Evolutionary conservation across 2,888 invertebrate genomes (phyloP).

Genomic region (Polyploca ridens): DNA sequence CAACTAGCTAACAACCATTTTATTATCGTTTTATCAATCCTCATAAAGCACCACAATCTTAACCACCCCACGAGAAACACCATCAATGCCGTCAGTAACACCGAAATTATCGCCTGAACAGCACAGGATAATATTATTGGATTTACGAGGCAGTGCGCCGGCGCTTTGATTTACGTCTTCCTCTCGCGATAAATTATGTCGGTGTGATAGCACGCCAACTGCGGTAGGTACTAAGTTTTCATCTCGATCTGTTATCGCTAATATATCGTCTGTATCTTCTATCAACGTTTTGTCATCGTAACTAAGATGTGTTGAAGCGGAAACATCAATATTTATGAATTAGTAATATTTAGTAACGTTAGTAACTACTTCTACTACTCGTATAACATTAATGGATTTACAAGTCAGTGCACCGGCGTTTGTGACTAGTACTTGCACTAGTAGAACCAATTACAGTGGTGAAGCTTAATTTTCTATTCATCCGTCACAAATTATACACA

Average conservation of each 20-base stretch:
- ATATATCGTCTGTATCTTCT: background rate
- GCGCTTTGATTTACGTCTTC: constrained; percentile 80
- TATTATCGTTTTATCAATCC: constrained; percentile 6
- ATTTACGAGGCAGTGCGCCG: constrained; percentile 78
- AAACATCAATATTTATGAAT: background rate
- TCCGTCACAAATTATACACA: background rate
- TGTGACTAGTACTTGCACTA: background rate
- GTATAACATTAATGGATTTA: no score
- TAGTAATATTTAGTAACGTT: background rate
- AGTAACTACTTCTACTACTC: no score
- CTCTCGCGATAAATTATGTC: constrained; percentile 70
- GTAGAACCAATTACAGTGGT: background rate
- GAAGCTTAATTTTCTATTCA: background rate
- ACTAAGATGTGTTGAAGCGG: background rate
- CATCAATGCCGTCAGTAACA: constrained; percentile 34
- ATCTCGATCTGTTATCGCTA: constrained; percentile 1
- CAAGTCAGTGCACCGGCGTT: background rate
- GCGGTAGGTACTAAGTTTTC: constrained; percentile 9
- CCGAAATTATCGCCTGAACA: constrained; percentile 61
- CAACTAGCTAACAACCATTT: background rate
- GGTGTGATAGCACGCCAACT: constrained; percentile 35
- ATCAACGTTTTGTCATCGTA: constrained; percentile 5
- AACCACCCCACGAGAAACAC: constrained; percentile 31
- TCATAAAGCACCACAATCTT: constrained; percentile 37
- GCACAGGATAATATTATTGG: constrained; percentile 75